Evolutionary conservation across 2,888 invertebrate genomes (phyloP), one percentile per base, ranked within the genome.

Genomic region (Acanthococcus lagerstroemiae): DNA sequence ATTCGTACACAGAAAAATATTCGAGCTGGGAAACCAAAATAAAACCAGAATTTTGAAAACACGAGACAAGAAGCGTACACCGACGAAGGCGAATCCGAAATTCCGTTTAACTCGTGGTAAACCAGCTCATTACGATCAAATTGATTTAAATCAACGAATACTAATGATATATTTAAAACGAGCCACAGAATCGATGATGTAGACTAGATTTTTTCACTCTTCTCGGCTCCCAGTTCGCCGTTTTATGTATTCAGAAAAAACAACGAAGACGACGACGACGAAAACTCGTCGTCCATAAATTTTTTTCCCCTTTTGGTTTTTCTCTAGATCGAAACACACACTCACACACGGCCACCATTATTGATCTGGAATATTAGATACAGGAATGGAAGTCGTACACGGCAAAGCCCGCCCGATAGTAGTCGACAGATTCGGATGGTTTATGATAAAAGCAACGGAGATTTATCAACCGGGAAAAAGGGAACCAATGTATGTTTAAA

Each of bases 111-210:
- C 7, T 45, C 19, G 46, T 45, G 46, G 46, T 45, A 58, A 58
- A 46, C 58, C 19, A 26, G 26, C 58, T 48, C 48, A 46, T 58
- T 58, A 58, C 58, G 45, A 58, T 46, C 58, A 24, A 25, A 22
- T 58, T 58, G 58, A 58, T 58, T 48, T 45, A 58, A 48, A 58
- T 58, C 58, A n/a, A 25, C 27, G 57, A 57, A 57, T 57, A 44
- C 58, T 58, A 58, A 58, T 58, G 58, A 58, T 58, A 58, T n/a
- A n/a, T n/a, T 44, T 24, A 4, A 26, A 58, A 22, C 46, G 19
- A n/a, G 46, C 15, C 17, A 17, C 46, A 45, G 6, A 4, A 45
- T 45, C 46, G 46, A 45, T 45, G 46, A 45, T 45, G 46, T 45
- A 45, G 46, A 45, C 46, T 7, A 15, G 15, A 4, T 45, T 15